phyloP scores from a whole-genome alignment of 2,113 vertebrate genomes.

The Holacanthus passer region DNA sequence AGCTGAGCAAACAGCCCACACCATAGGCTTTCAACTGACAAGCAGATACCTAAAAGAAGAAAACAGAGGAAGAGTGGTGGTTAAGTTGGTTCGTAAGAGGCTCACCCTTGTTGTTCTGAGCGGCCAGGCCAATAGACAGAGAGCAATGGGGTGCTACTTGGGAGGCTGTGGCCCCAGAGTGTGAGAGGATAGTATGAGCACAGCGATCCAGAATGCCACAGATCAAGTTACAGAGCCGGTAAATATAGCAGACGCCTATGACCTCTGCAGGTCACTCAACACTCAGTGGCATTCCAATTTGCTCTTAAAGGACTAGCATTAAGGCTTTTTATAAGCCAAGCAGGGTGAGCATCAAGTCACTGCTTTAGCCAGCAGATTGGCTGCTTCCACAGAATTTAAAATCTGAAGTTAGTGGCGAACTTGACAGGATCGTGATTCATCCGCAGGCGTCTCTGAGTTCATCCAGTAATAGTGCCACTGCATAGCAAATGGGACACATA shows the following conservation, averaged over 20 bases:
- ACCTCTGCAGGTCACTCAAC: slow-evolving; percentile 83
- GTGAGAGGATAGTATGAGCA: slow-evolving; percentile 80
- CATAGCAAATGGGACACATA: not conserved
- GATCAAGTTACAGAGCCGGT: slow-evolving; percentile 86
- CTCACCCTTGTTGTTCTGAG: slow-evolving; percentile 79
- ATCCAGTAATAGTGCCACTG: slow-evolving; percentile 14
- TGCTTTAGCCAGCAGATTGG: slow-evolving; percentile 15
- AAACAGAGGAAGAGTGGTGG: slow-evolving; percentile 38
- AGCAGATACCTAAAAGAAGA: slow-evolving; percentile 47
- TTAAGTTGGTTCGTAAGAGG: slow-evolving; percentile 47
- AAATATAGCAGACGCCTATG: slow-evolving; percentile 87
- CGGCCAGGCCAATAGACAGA: slow-evolving; percentile 57
- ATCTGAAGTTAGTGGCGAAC: not conserved
- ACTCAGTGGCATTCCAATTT: slow-evolving; percentile 80
- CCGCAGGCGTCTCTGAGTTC: not conserved
- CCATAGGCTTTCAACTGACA: not conserved
- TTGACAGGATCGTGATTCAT: slow-evolving; percentile 30
- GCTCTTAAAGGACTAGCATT: slow-evolving; percentile 78
- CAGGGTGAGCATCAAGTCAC: slow-evolving; percentile 6
- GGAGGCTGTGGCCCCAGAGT: slow-evolving; percentile 74
- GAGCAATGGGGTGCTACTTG: slow-evolving; percentile 51
- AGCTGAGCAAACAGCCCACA: slow-evolving; percentile 28
- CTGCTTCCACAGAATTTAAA: slow-evolving; percentile 29
- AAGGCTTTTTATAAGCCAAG: slow-evolving; percentile 62
- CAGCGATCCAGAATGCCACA: slow-evolving; percentile 82